These are phyloP conservation scores for Oxyscelio sp. DNA, from an alignment of 2,888 invertebrate species.

Conservation along the genomic window DNA sequence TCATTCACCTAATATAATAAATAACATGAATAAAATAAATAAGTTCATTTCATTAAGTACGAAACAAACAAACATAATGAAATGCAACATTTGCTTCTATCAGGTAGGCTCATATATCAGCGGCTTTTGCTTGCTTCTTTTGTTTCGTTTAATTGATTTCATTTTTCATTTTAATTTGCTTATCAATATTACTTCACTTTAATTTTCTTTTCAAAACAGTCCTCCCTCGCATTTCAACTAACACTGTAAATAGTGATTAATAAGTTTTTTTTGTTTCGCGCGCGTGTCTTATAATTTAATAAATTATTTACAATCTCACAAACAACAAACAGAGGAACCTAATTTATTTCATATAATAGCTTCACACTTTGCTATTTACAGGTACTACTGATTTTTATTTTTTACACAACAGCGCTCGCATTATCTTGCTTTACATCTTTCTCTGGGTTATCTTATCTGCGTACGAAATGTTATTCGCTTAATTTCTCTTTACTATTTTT, in stretches of 20 bases:
- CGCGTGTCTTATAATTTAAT: constrained; percentile 85
- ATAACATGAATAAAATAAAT: constrained; percentile 55
- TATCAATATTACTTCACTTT: constrained; percentile 85
- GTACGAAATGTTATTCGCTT: constrained; percentile 34
- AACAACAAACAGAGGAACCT: constrained; percentile 89
- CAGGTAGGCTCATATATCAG: constrained; percentile 68
- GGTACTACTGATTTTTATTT: constrained; percentile 86
- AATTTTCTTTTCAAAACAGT: constrained; percentile 55
- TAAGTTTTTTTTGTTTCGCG: constrained; percentile 78
- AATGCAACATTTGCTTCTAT: constrained; percentile 64
- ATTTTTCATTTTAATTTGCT: constrained; percentile 84
- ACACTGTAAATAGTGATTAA: constrained; percentile 85
- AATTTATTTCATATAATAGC: constrained; percentile 88
- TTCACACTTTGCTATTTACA: constrained; percentile 88
- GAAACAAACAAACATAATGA: constrained; percentile 59
- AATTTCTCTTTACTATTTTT: constrained; percentile 34
- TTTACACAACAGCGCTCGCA: constrained; percentile 83
- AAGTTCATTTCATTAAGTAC: constrained; percentile 59
- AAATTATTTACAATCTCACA: constrained; percentile 89
- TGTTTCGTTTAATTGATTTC: constrained; percentile 84
- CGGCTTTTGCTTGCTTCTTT: constrained; percentile 47
- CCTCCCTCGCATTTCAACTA: constrained; percentile 83
- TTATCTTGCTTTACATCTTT: constrained; percentile 51
- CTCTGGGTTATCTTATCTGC: constrained; percentile 6
- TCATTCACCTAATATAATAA: constrained; percentile 50